These are phyloP conservation scores for Bimastos eiseni DNA, from an alignment of 2,888 invertebrate species.

Conservation along the genomic window DNA sequence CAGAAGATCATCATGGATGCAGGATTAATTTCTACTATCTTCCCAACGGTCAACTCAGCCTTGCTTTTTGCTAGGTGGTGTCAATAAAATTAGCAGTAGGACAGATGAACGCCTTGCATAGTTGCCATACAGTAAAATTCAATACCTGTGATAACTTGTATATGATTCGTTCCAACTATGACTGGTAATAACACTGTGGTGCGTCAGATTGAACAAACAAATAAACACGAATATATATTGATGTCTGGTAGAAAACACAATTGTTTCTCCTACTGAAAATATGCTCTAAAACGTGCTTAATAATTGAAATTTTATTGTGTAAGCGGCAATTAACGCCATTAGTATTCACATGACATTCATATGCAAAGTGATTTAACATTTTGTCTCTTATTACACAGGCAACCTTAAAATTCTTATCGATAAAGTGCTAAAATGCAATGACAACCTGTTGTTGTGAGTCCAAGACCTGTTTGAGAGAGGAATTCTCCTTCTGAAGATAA, in stretches of 20 bases:
- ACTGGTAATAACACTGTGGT: too few species aligned
- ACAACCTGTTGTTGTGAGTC: slow-evolving; percentile 51
- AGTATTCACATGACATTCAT: not conserved
- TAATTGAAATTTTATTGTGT: not conserved
- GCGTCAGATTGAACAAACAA: too few species aligned
- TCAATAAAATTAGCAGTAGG: too few species aligned
- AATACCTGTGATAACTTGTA: too few species aligned
- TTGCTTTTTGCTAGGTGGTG: too few species aligned
- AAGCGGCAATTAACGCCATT: not conserved
- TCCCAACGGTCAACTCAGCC: too few species aligned
- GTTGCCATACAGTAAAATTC: too few species aligned
- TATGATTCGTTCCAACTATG: too few species aligned
- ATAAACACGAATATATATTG: too few species aligned
- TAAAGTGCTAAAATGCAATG: not conserved
- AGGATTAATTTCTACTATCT: too few species aligned
- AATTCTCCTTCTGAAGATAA: slow-evolving; percentile 34
- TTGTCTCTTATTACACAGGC: not conserved
- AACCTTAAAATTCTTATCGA: not conserved
- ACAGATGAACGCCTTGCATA: too few species aligned
- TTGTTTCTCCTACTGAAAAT: not conserved
- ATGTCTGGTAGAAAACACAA: not conserved
- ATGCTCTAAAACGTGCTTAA: not conserved
- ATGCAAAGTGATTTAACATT: not conserved
- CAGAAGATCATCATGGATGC: too few species aligned
- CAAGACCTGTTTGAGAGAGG: slow-evolving; percentile 33